A percentile compares a stretch with the other conserved stretches of the same genome.
Evolutionary conservation across 1,140 invertebrate genomes (phyloP).

Genomic region (Drosophila lacertosa): DNA sequence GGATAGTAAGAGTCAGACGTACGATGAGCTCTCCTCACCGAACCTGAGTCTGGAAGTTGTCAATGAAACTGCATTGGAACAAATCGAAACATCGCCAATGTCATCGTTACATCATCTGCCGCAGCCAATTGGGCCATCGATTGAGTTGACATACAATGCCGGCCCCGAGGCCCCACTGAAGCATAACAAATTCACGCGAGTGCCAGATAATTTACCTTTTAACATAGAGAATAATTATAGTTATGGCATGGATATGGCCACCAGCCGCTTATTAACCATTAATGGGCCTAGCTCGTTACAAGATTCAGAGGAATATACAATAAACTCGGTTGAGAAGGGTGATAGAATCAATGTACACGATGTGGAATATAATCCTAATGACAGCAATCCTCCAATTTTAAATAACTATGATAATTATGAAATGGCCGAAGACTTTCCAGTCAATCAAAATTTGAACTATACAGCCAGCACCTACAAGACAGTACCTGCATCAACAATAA

Average conservation of each 20-base stretch:
- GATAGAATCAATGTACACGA: constrained; percentile 47
- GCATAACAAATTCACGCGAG: constrained; percentile 42
- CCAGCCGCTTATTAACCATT: constrained; percentile 42
- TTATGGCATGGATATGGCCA: constrained; percentile 51
- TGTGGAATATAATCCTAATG: constrained; percentile 70
- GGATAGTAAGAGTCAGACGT: constrained; percentile 58
- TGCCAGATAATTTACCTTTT: constrained; percentile 33
- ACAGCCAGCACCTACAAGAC: constrained; percentile 51
- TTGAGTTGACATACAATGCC: constrained; percentile 24
- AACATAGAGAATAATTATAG: constrained; percentile 43
- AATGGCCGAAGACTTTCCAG: constrained; percentile 82
- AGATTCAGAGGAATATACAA: constrained; percentile 62
- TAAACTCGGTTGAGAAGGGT: constrained; percentile 56
- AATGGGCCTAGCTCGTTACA: constrained; percentile 69
- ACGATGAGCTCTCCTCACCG: constrained; percentile 69
- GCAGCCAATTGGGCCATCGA: constrained; percentile 14
- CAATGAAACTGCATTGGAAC: constrained; percentile 64
- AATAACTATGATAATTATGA: constrained; percentile 80
- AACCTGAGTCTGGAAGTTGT: constrained; percentile 77
- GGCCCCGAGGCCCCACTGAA: constrained; percentile 29
- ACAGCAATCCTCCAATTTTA: constrained; percentile 78
- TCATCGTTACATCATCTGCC: constrained; percentile 44
- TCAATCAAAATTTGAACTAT: constrained; percentile 73
- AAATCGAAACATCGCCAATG: constrained; percentile 52
- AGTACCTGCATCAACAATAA: constrained; percentile 60